phyloP scores from a whole-genome alignment of 37 sponge, comb jelly and placozoan species.

The Theonella swinhoei region DNA sequence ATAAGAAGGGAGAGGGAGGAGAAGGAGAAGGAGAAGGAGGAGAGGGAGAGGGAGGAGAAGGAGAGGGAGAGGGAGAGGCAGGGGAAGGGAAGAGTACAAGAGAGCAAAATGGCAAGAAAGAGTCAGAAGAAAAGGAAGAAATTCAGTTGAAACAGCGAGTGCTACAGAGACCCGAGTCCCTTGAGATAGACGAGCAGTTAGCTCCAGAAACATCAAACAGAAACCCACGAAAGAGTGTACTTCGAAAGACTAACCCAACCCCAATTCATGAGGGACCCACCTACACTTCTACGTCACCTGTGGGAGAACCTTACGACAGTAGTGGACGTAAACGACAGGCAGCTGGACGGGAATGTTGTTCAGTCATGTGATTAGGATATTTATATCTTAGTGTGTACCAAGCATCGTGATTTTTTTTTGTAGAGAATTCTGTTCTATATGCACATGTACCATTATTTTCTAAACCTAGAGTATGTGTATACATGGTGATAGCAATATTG shows the following conservation, averaged over 20 bases:
- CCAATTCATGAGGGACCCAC: neutral
- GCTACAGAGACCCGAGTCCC: neutral
- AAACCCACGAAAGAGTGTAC: conserved; percentile 30
- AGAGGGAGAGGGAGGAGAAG: neutral
- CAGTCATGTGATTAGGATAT: conserved; percentile 26
- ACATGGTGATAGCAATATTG: too few relatives aligned
- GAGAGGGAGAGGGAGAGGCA: neutral
- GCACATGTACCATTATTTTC: too few relatives aligned
- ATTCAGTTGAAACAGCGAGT: neutral
- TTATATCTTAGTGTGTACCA: neutral
- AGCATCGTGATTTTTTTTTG: too few relatives aligned
- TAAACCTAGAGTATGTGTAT: too few relatives aligned
- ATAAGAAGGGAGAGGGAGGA: too few relatives aligned
- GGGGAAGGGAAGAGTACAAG: neutral
- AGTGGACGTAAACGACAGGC: neutral
- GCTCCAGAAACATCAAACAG: neutral
- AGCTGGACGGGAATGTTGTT: conserved; percentile 9
- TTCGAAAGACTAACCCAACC: neutral
- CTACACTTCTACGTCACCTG: neutral
- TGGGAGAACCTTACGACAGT: neutral
- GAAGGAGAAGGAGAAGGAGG: neutral
- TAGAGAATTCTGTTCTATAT: too few relatives aligned
- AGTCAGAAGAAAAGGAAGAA: neutral
- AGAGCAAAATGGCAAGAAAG: neutral
- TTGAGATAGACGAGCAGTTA: neutral